These are phyloP conservation scores for Hyppa rectilinea DNA, from an alignment of 2,888 invertebrate species.

Conservation along the genomic window DNA sequence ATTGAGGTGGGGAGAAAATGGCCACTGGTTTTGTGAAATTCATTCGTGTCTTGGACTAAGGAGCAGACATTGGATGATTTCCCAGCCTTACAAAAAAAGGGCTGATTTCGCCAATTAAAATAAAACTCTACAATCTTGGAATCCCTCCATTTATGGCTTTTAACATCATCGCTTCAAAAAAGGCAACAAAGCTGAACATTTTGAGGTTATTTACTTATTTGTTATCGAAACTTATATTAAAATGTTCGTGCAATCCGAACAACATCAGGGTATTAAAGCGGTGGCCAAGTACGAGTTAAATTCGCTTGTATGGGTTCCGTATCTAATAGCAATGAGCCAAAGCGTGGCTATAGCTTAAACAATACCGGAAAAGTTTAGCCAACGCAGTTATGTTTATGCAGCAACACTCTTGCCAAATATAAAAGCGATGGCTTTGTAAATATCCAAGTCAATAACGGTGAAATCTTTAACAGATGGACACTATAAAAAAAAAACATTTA, in stretches of 20 bases:
- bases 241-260: slow-evolving; percentile 26
- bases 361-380: neutral
- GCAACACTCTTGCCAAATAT: neutral
- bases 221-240: neutral
- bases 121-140: neutral
- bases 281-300: neutral
- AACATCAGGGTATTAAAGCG: slow-evolving; percentile 40
- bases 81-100: no score
- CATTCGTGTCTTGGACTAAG: neutral
- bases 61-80: no score
- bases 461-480: neutral
- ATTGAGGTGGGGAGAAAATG: neutral
- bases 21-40: no score
- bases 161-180: neutral
- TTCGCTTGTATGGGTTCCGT: neutral
- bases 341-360: neutral
- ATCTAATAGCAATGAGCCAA: neutral
- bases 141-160: neutral
- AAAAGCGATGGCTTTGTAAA: neutral
- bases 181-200: slow-evolving; percentile 16
- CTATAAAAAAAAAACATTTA: no score
- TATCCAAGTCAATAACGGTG: no score
- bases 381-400: neutral
- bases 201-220: slow-evolving; percentile 14
- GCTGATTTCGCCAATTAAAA: no score